A percentile compares a stretch with the other conserved stretches of the same genome.
phyloP scores from a whole-genome alignment of 2,888 invertebrate genomes.

The Sminthurides aquaticus region DNA sequence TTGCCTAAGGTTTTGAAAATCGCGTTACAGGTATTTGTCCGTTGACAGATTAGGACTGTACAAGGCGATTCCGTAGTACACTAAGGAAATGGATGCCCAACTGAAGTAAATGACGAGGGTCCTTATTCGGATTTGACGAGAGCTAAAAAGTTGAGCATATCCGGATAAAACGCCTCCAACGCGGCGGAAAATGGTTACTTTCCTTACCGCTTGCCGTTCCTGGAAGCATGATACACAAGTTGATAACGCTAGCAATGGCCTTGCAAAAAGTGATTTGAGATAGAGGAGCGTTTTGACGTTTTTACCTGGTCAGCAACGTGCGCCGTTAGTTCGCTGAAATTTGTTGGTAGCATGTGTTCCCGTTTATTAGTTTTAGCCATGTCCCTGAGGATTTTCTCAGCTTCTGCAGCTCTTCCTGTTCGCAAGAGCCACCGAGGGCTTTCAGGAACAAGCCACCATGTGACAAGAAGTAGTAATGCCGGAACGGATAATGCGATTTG shows the following conservation, averaged over 20 bases:
- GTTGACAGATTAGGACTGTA: conserved; percentile 34
- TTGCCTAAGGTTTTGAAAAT: background rate
- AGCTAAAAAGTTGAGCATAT: conserved; percentile 25
- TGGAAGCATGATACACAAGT: conserved; percentile 6
- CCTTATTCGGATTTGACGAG: conserved; percentile 28
- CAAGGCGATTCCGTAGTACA: conserved; percentile 39
- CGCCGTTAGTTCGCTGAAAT: conserved; percentile 26
- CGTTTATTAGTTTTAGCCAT: conserved; percentile 26
- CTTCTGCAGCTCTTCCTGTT: conserved; percentile 29
- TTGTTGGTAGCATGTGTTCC: conserved; percentile 22
- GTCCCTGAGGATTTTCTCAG: conserved; percentile 26
- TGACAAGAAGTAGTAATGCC: conserved; percentile 25
- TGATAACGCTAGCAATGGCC: background rate
- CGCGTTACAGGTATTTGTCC: conserved; percentile 30
- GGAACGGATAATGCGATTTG: conserved; percentile 29
- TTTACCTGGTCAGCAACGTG: conserved; percentile 29
- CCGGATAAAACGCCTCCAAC: conserved; percentile 26
- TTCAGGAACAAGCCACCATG: conserved; percentile 32
- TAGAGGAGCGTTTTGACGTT: no score
- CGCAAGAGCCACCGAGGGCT: conserved; percentile 31
- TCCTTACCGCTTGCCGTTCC: conserved; percentile 29
- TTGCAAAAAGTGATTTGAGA: background rate
- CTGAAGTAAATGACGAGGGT: conserved; percentile 30
- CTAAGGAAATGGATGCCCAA: conserved; percentile 36
- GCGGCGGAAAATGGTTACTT: conserved; percentile 12